phyloP scores from a whole-genome alignment of 92 coral and sea anemone genomes.

The Paragorgia papillata region DNA sequence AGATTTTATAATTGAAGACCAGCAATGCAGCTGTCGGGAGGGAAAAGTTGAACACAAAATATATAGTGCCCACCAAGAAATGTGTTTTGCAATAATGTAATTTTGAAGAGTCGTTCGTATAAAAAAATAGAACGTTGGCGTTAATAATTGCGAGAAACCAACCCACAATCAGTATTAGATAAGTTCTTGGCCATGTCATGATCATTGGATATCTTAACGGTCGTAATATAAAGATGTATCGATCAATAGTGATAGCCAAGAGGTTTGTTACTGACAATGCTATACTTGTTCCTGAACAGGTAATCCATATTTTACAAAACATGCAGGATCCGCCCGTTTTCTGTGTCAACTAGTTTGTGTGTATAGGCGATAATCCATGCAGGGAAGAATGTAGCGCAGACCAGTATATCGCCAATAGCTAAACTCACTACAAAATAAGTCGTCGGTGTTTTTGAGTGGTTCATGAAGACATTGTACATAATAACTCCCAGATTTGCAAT shows the following conservation, averaged over 20 bases:
- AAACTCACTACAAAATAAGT: conserved; percentile 16
- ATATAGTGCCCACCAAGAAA: no score
- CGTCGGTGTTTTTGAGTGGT: conserved; percentile 31
- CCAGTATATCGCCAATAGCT: conserved; percentile 13
- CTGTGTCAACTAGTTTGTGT: neutral
- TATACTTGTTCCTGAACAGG: neutral
- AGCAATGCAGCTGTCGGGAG: neutral
- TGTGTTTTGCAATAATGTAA: no score
- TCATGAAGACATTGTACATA: conserved; percentile 6
- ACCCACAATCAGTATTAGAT: neutral
- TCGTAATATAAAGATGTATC: conserved; percentile 5
- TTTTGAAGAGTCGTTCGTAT: no score
- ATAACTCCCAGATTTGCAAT: conserved; percentile 22
- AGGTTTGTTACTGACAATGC: conserved; percentile 7
- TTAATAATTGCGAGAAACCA: neutral
- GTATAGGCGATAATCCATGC: neutral
- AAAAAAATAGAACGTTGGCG: neutral
- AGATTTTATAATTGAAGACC: conserved; percentile 15
- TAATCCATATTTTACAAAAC: neutral
- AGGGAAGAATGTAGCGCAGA: conserved; percentile 17
- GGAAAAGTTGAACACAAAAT: neutral
- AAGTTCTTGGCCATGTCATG: conserved; percentile 23
- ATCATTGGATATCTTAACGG: conserved; percentile 29
- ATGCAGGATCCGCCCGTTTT: neutral
- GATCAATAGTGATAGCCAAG: conserved; percentile 10